These are phyloP conservation scores for Aurelia sp. DNA, from an alignment of 30 jellyfish, hydroid and myxozoan genomes.

Conservation along the genomic window DNA sequence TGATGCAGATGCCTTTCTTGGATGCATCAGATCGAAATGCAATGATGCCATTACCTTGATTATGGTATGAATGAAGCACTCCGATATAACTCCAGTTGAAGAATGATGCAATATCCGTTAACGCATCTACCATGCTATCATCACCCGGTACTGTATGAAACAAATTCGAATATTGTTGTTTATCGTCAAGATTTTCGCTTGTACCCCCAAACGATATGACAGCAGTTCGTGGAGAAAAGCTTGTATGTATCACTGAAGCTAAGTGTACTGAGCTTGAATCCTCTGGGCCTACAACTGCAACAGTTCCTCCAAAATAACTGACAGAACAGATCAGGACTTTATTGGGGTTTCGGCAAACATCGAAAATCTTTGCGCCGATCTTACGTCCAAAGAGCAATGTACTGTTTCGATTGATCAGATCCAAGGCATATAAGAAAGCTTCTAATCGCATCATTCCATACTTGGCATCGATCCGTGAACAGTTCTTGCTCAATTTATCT, in stretches of 20 bases:
- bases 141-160: conserved; percentile 84
- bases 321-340: conserved; percentile 34
- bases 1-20: conserved; percentile 58
- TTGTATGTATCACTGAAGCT: conserved; percentile 33
- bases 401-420: background rate
- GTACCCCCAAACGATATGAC: conserved; percentile 73
- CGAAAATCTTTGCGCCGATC: conserved; percentile 40
- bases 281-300: conserved; percentile 60
- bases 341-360: conserved; percentile 47
- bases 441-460: conserved; percentile 68
- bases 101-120: conserved; percentile 52
- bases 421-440: conserved; percentile 60
- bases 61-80: conserved; percentile 57
- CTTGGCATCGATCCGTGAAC: conserved; percentile 34
- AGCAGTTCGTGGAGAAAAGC: conserved; percentile 27
- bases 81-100: conserved; percentile 78
- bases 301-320: background rate
- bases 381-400: conserved; percentile 6
- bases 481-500: conserved; percentile 8
- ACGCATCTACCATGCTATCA: conserved; percentile 15
- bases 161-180: conserved; percentile 35
- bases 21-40: conserved; percentile 14
- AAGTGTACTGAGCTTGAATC: conserved; percentile 24
- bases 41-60: conserved; percentile 59
- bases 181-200: conserved; percentile 44